A percentile compares a stretch with the other conserved stretches of the same genome.
phyloP scores from a whole-genome alignment of 2,113 vertebrate species.

The Athene noctua region DNA sequence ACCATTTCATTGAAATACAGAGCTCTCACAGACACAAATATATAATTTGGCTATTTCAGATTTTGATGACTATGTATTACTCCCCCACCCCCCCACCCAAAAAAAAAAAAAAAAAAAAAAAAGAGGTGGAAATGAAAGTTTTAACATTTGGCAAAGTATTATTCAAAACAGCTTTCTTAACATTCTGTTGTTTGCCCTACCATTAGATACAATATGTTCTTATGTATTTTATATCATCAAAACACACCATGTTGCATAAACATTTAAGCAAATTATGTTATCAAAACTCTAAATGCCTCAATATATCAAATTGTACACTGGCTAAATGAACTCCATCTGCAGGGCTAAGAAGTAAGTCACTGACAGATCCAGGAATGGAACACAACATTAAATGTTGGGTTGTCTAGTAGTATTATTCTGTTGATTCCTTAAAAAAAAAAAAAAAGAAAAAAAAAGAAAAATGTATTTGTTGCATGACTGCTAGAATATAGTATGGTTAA shows the following conservation, averaged over 20 bases:
- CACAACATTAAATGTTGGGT: background rate
- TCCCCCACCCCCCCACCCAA: too few relatives aligned
- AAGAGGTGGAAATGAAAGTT: background rate
- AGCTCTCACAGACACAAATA: background rate
- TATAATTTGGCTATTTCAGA: background rate
- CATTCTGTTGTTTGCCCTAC: conserved; percentile 25
- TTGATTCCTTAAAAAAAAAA: background rate
- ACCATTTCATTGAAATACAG: background rate
- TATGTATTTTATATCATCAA: background rate
- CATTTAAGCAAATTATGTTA: conserved; percentile 9
- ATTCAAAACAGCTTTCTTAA: conserved; percentile 34
- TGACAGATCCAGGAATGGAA: background rate
- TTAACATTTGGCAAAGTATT: conserved; percentile 34
- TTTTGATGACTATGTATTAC: background rate
- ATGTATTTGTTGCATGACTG: conserved; percentile 38
- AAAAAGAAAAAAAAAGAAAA: background rate
- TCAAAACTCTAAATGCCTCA: background rate
- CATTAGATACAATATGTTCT: conserved; percentile 49
- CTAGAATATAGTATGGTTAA: conserved; percentile 25
- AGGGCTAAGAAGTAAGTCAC: background rate
- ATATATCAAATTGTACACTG: background rate
- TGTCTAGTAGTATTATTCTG: background rate
- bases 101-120: background rate
- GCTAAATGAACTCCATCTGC: background rate
- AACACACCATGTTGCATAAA: conserved; percentile 22